These are phyloP conservation scores for Anorthoa munda DNA, from an alignment of 2,888 invertebrate species.

Conservation along the genomic window DNA sequence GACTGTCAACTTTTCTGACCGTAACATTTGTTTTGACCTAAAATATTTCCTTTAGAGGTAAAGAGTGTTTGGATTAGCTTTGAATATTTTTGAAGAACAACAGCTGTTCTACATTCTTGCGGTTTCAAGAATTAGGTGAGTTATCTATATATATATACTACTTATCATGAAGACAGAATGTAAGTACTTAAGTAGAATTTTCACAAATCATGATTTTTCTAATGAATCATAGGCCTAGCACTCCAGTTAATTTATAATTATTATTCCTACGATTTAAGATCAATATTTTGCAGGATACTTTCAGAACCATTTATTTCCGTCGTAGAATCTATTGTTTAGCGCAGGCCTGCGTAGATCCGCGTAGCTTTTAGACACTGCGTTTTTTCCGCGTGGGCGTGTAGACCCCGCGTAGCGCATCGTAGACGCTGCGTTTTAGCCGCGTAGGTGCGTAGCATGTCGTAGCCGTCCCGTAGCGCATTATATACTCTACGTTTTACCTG, in stretches of 20 bases:
- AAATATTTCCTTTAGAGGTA: constrained; percentile 2
- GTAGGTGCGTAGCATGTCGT: neutral
- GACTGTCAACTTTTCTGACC: neutral
- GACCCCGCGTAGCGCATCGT: neutral
- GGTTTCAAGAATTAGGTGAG: constrained; percentile 14
- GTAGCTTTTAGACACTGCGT: neutral
- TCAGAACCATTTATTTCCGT: neutral
- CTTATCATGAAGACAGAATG: neutral
- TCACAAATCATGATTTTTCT: neutral
- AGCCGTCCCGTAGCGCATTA: too few relatives aligned
- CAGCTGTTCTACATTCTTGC: constrained; percentile 36
- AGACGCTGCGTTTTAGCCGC: neutral
- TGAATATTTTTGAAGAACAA: constrained; percentile 44
- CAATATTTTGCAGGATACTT: neutral
- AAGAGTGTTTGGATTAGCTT: neutral
- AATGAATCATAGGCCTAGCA: neutral
- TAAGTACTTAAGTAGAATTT: neutral
- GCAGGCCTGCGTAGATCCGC: too few relatives aligned
- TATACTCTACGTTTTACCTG: neutral
- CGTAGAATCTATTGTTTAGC: neutral
- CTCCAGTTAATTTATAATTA: neutral
- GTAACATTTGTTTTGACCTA: neutral
- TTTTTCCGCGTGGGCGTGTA: neutral
- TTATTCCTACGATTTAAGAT: neutral
- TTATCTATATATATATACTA: too few relatives aligned